Percentiles rank a stretch among this genome's conserved stretches.
phyloP scores from a whole-genome alignment of 2,113 vertebrate species.

The Progne subis region DNA sequence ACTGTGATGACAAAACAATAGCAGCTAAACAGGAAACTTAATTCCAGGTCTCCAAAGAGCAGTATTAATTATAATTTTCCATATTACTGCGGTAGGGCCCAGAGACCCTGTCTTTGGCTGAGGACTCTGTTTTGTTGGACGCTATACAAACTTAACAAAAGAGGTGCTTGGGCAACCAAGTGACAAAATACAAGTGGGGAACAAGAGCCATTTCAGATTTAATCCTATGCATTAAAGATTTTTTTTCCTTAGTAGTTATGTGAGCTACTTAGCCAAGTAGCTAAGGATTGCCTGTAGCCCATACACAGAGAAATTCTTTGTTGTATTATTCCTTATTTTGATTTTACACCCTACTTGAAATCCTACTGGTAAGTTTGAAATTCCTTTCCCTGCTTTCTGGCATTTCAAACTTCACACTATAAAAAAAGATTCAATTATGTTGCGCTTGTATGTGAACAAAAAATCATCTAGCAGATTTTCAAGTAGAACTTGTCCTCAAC shows the following conservation, averaged over 20 bases:
- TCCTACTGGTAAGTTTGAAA: neutral
- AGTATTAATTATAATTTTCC: neutral
- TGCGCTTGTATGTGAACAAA: neutral
- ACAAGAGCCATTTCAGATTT: neutral
- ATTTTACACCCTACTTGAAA: neutral
- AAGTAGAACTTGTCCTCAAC: neutral
- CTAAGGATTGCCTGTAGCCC: neutral
- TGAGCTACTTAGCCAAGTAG: neutral
- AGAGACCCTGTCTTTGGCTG: neutral
- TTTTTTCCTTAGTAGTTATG: neutral
- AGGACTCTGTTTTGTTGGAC: neutral
- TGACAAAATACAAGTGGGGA: neutral
- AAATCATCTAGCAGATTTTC: neutral
- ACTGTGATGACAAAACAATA: neutral
- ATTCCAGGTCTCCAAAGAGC: conserved; percentile 1
- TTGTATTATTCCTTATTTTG: neutral
- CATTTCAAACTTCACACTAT: neutral
- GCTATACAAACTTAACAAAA: neutral
- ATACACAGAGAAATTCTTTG: neutral
- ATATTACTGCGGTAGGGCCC: neutral
- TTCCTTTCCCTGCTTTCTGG: neutral
- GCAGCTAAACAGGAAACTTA: conserved; percentile 3
- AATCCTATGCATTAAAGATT: neutral
- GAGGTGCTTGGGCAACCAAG: neutral
- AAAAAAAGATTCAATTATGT: neutral